Conservation (phyloP, 2,888 invertebrate species). For the Macrosiphum euphorbiae region DNA sequence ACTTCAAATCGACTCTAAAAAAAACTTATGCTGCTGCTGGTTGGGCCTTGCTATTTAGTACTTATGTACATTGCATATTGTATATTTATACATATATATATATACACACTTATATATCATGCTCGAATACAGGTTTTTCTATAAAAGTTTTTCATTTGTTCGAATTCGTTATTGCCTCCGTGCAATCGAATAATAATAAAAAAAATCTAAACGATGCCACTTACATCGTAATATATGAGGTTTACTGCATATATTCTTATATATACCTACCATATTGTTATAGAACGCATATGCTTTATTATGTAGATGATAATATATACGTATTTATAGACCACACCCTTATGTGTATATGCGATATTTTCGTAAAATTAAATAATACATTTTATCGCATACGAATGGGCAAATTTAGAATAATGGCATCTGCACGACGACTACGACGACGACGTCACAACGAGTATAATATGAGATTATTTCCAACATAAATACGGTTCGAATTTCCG, state of each 20-base stretch:
- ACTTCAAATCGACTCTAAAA: not conserved
- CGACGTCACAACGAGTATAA: not conserved
- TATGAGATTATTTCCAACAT: slow-evolving; percentile 17
- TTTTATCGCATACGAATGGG: not conserved
- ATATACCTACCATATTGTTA: not conserved
- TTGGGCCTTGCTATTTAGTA: not conserved
- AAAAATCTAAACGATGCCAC: not conserved
- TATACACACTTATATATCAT: not conserved
- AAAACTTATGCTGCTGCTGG: not conserved
- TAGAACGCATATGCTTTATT: not conserved
- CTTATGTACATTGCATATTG: not conserved
- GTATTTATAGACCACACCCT: not conserved
- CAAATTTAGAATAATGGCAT: not conserved
- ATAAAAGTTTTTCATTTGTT: not conserved
- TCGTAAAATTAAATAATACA: slow-evolving; percentile 6
- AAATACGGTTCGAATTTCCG: slow-evolving; percentile 40
- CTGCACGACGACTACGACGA: not conserved
- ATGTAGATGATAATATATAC: not conserved
- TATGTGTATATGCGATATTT: not conserved
- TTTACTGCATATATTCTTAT: not conserved
- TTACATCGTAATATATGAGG: not conserved
- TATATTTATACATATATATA: too few species aligned
- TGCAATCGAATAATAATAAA: not conserved
- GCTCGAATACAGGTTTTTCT: not conserved
- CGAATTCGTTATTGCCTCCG: not conserved